Conservation (phyloP, 2,113 vertebrate species). For the Epinephelus cyanopodus region DNA sequence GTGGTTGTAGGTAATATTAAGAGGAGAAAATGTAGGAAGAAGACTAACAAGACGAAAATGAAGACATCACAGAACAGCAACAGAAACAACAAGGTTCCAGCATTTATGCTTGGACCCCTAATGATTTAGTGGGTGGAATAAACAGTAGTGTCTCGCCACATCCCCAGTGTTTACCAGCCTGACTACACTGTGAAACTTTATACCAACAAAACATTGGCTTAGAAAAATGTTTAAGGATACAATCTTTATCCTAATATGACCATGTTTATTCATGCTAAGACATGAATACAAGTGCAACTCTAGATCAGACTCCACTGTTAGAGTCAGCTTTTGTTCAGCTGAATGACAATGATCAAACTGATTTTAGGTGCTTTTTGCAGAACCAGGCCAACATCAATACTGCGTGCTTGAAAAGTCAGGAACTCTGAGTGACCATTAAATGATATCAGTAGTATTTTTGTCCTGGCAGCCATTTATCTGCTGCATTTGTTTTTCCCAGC, state of each 20-base stretch:
- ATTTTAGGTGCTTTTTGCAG: conserved; percentile 29
- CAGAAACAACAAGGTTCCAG: not conserved
- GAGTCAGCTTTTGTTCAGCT: not conserved
- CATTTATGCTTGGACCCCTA: not conserved
- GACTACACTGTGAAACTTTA: not conserved
- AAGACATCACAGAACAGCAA: not conserved
- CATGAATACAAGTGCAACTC: not conserved
- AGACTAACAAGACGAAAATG: not conserved
- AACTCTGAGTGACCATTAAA: conserved; percentile 41
- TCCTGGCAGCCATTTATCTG: conserved; percentile 52
- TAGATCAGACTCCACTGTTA: not conserved
- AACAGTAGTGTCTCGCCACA: conserved; percentile 11
- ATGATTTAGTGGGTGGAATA: not conserved
- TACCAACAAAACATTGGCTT: conserved; percentile 26
- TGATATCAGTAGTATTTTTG: conserved; percentile 54
- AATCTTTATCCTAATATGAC: conserved; percentile 15
- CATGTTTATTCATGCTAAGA: not conserved
- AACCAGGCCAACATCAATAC: conserved; percentile 47
- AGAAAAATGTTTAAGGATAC: conserved; percentile 6
- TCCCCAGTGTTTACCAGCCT: not conserved
- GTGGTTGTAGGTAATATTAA: not conserved
- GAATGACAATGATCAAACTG: conserved; percentile 48
- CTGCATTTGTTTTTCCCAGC: conserved; percentile 50
- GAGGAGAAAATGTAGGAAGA: not conserved
- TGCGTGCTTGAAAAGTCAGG: conserved; percentile 28